Conservation (phyloP, 2,888 invertebrate species). For the Copidosoma aretas region DNA sequence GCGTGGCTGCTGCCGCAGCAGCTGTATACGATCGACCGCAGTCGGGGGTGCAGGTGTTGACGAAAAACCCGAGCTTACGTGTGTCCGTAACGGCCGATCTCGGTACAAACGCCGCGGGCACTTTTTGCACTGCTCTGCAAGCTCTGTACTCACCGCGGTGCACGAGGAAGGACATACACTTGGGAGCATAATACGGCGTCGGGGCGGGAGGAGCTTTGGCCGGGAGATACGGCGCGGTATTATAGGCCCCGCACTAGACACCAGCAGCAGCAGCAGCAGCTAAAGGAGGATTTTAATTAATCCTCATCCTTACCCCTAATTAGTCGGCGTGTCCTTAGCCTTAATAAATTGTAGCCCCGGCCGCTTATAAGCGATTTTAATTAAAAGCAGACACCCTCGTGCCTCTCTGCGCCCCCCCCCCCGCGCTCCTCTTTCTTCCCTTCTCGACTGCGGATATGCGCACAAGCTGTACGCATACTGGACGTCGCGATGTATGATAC, state of each 20-base stretch:
- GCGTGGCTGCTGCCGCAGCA: too few species aligned
- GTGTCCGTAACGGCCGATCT: background rate
- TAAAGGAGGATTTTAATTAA: slow-evolving; percentile 55
- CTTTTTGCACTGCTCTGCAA: too few species aligned
- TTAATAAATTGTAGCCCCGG: slow-evolving; percentile 40
- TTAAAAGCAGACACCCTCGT: slow-evolving; percentile 50
- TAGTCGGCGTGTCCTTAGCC: slow-evolving; percentile 50
- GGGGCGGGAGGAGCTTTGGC: background rate
- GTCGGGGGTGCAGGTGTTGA: too few species aligned
- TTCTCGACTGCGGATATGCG: background rate
- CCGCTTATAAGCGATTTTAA: slow-evolving; percentile 57
- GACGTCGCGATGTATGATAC: too few species aligned
- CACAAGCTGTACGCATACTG: background rate
- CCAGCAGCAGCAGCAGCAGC: background rate
- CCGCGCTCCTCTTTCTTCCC: slow-evolving; percentile 14
- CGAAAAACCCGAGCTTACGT: too few species aligned
- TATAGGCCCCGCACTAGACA: too few species aligned
- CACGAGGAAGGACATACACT: slow-evolving; percentile 13
- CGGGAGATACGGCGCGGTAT: too few species aligned
- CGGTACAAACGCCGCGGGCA: too few species aligned
- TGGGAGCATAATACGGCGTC: background rate
- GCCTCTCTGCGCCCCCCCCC: background rate
- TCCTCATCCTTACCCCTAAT: slow-evolving; percentile 56
- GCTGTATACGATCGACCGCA: too few species aligned
- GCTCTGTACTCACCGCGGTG: too few species aligned